phyloP scores from a whole-genome alignment of 2,888 invertebrate genomes.

The Drosophila niveifrons region DNA sequence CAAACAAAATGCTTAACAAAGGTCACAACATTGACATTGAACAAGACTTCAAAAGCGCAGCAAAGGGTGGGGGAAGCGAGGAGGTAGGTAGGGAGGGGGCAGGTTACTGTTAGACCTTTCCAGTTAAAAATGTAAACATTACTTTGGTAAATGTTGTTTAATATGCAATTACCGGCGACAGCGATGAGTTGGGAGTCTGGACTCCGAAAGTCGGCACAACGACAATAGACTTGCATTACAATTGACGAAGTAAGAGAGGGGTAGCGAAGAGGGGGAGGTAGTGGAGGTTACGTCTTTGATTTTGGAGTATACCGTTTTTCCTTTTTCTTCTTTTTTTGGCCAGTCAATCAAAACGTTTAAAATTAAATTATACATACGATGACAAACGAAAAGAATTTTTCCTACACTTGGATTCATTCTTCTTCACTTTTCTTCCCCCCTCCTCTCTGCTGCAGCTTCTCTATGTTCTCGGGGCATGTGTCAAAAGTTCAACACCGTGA shows the following conservation, averaged over 20 bases:
- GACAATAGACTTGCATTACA: constrained; percentile 44
- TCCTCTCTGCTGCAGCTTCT: not conserved
- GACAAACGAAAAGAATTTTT: constrained; percentile 74
- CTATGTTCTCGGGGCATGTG: constrained; percentile 37
- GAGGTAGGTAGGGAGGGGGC: not conserved
- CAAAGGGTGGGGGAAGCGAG: not conserved
- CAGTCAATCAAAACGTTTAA: constrained; percentile 76
- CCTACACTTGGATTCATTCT: not conserved
- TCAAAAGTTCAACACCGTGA: constrained; percentile 55
- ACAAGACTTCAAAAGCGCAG: constrained; percentile 47
- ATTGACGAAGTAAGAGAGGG: not conserved
- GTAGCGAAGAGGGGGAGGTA: not conserved
- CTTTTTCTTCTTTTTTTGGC: constrained; percentile 18
- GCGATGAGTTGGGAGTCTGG: constrained; percentile 7
- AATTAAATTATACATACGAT: constrained; percentile 77
- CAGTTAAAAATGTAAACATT: constrained; percentile 62
- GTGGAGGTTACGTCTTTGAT: constrained; percentile 17
- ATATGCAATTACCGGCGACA: constrained; percentile 73
- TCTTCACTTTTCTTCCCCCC: not conserved
- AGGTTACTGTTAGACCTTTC: constrained; percentile 39
- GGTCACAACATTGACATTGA: constrained; percentile 80
- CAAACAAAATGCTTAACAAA: constrained; percentile 80
- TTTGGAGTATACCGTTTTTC: constrained; percentile 59
- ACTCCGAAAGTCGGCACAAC: constrained; percentile 13
- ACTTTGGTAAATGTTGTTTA: constrained; percentile 74